These are phyloP conservation scores for Myocastor coypus DNA, from an alignment of 2,113 vertebrate species.

Conservation along the genomic window DNA sequence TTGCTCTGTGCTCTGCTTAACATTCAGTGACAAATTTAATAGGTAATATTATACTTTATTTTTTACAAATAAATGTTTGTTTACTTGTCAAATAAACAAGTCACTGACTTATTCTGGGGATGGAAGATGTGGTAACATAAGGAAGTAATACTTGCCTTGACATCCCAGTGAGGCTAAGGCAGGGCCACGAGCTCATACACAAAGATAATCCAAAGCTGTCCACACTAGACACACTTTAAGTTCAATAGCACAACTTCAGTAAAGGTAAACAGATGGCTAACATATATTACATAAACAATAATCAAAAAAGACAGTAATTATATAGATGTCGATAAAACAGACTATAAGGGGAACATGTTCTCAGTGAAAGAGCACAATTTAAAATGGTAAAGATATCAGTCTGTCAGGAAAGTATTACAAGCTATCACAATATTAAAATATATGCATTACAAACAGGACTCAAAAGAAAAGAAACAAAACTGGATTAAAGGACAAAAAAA, in stretches of 20 bases:
- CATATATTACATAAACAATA: background rate
- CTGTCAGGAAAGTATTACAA: background rate
- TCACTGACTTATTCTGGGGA: background rate
- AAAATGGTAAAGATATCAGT: background rate
- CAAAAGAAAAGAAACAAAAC: background rate
- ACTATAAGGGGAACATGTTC: background rate
- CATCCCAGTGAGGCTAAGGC: background rate
- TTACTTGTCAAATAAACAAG: too few relatives aligned
- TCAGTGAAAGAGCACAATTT: background rate
- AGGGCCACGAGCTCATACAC: background rate
- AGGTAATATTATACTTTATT: conserved; percentile 17
- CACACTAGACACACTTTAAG: background rate
- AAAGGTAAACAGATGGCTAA: conserved; percentile 5
- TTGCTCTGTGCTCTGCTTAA: conserved; percentile 4
- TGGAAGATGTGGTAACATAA: background rate
- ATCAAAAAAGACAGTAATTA: background rate
- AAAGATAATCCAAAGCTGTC: background rate
- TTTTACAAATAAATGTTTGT: conserved; percentile 18
- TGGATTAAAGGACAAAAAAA: background rate
- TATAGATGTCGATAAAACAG: background rate
- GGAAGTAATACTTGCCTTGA: background rate
- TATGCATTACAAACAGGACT: background rate
- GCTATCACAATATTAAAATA: background rate
- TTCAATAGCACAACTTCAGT: background rate
- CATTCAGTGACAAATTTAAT: background rate